phyloP scores from a whole-genome alignment of 2,113 vertebrate genomes.

The Bufo bufo region DNA sequence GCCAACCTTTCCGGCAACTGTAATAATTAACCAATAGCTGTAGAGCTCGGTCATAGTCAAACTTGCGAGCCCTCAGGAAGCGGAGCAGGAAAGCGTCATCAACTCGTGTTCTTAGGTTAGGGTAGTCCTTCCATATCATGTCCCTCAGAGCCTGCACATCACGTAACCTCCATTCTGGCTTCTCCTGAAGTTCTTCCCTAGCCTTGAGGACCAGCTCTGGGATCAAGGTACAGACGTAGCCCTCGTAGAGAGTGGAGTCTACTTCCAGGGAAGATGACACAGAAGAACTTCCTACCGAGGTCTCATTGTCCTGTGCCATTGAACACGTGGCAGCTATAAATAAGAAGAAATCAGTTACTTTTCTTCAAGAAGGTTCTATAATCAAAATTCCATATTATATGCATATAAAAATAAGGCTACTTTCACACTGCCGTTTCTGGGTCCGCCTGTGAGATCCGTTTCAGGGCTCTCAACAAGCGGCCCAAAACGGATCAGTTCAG shows the following conservation, averaged over 20 bases:
- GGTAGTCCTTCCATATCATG: slow-evolving; percentile 95
- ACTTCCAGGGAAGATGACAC: slow-evolving; percentile 70
- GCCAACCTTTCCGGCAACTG: slow-evolving; percentile 88
- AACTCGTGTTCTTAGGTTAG: slow-evolving; percentile 84
- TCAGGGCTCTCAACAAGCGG: too few species aligned
- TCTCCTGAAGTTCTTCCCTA: slow-evolving; percentile 94
- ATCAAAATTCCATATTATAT: neutral
- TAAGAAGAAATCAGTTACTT: neutral
- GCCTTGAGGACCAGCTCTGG: slow-evolving; percentile 91
- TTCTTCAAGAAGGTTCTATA: neutral
- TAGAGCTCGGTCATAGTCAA: slow-evolving; percentile 93
- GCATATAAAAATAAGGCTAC: neutral
- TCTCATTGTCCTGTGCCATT: slow-evolving; percentile 90
- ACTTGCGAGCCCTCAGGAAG: slow-evolving; percentile 96
- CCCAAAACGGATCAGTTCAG: too few species aligned
- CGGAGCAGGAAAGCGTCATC: slow-evolving; percentile 92
- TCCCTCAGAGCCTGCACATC: slow-evolving; percentile 94
- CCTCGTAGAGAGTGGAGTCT: slow-evolving; percentile 72
- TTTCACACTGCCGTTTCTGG: too few species aligned
- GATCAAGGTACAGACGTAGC: slow-evolving; percentile 87
- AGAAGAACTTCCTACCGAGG: slow-evolving; percentile 77
- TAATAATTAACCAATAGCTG: slow-evolving; percentile 97
- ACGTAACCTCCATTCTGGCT: slow-evolving; percentile 93
- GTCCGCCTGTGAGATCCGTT: too few species aligned
- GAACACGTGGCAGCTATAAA: slow-evolving; percentile 66